Base-by-base conservation (phyloP, 2,113 vertebrate genomes). In the Poicephalus meyeri region DNA sequence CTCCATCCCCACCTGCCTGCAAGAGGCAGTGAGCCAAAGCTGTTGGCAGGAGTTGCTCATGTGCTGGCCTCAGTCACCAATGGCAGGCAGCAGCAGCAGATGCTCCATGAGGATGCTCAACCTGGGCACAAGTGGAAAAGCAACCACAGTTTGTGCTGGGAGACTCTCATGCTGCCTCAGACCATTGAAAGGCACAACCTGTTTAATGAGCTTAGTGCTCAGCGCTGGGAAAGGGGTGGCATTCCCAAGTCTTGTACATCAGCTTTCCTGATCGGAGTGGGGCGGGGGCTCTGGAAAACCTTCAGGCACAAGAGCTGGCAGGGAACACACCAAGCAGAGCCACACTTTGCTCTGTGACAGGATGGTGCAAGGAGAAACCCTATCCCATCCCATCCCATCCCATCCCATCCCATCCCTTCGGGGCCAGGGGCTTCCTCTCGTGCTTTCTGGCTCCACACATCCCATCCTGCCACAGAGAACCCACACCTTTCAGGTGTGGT, bases 151-250 rank as follows among this genome's bases (percentile, higher is more conserved):
- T 87, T 82, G 53, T 3, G 18, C 63, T 83, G 60, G 42, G 52
- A 3, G 0, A 8, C 50, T 56, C 20, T 16, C n/a, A 15, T 0
- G 0, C 49, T 68, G 68, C 46, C 85, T 28, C 49, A 53, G 31
- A 14, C 9, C 2, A 1, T 44, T 68, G 80, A 86, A 41, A 5
- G 13, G 44, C 46, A 65, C 24, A 31, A 55, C 21, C n/a, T 73
- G 49, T 35, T 79, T 73, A 72, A 83, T 65, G 33, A 88, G 46
- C 24, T 26, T 16, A 9, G 41, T 56, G 47, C 44, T 72, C 85
- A 56, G 82, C 47, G 41, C 33, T 16, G 4, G 61, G 35, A 52
- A 72, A 56, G 13, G 13, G 21, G 9, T 17, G 24, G 13, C 15
- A 13, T 80, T 89, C 82, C 65, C 23, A 80, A 77, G n/a, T 39